phyloP scores from a whole-genome alignment of 2,888 invertebrate species.

The Drosophila prostipennis region DNA sequence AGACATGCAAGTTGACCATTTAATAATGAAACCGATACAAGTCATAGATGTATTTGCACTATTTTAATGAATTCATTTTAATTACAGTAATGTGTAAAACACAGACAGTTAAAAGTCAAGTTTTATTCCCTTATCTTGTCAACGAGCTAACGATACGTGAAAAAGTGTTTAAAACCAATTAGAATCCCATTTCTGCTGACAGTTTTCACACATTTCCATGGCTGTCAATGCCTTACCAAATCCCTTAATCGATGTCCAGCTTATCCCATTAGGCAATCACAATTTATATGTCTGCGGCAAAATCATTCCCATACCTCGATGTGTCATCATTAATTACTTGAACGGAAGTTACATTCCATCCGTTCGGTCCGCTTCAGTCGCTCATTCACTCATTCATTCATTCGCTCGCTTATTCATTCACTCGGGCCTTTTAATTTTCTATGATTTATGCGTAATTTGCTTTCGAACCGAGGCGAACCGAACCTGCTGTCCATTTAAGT shows the following conservation, averaged over 20 bases:
- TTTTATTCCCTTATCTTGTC: background rate
- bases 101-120: background rate
- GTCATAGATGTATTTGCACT: background rate
- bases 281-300: slow-evolving; percentile 35
- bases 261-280: slow-evolving; percentile 46
- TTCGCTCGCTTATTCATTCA: slow-evolving; percentile 28
- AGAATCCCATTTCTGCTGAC: slow-evolving; percentile 42
- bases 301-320: slow-evolving; percentile 36
- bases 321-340: slow-evolving; percentile 51
- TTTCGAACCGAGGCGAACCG: slow-evolving; percentile 9
- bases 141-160: background rate
- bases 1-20: background rate
- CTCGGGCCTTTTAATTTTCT: slow-evolving; percentile 63
- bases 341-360: slow-evolving; percentile 51
- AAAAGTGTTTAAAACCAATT: slow-evolving; percentile 41
- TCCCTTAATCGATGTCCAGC: slow-evolving; percentile 43
- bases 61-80: background rate
- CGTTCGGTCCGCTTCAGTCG: slow-evolving; percentile 22
- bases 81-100: background rate
- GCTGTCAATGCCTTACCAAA: slow-evolving; percentile 33
- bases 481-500: slow-evolving; percentile 55
- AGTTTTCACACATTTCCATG: slow-evolving; percentile 35
- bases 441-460: slow-evolving; percentile 68
- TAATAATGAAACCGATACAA: background rate
- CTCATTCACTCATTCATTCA: slow-evolving; percentile 26